Evolutionary conservation across 2,888 invertebrate genomes (phyloP).

Genomic region (Ceraclea dissimilis): DNA sequence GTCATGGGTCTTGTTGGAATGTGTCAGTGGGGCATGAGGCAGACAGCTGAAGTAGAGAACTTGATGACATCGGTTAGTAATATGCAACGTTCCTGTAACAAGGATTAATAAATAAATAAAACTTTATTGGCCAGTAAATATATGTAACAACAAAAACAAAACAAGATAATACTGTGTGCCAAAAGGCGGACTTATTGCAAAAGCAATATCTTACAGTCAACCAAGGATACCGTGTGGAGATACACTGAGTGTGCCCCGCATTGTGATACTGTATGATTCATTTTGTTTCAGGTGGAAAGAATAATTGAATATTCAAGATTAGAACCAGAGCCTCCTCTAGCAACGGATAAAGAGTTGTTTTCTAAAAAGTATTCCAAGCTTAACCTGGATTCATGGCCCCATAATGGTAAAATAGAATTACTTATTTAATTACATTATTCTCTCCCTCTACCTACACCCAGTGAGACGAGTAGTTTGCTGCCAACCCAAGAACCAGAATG

Average conservation of each 20-base stretch:
- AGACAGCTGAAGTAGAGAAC: conserved; percentile 76
- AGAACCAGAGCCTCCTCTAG: conserved; percentile 52
- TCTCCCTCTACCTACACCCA: too few species aligned
- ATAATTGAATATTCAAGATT: conserved; percentile 73
- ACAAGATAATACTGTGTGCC: too few species aligned
- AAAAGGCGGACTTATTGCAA: too few species aligned
- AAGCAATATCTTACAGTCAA: too few species aligned
- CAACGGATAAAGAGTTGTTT: conserved; percentile 38
- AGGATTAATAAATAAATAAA: too few species aligned
- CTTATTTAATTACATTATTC: background rate
- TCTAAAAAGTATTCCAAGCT: conserved; percentile 36
- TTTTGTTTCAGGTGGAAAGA: conserved; percentile 51
- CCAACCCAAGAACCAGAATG: too few species aligned
- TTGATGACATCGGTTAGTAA: conserved; percentile 68
- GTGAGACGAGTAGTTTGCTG: too few species aligned
- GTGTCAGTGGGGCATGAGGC: conserved; percentile 79
- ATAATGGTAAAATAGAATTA: conserved; percentile 32
- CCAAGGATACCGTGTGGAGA: too few species aligned
- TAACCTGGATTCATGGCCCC: conserved; percentile 41
- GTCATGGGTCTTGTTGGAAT: conserved; percentile 63
- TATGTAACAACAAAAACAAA: too few species aligned
- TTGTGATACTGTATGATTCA: too few species aligned
- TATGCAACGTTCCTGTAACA: background rate
- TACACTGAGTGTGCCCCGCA: too few species aligned
- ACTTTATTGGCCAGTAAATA: too few species aligned